Conservation (phyloP, 2,797 vertebrate genomes). For the Oryzias sinensis region DNA sequence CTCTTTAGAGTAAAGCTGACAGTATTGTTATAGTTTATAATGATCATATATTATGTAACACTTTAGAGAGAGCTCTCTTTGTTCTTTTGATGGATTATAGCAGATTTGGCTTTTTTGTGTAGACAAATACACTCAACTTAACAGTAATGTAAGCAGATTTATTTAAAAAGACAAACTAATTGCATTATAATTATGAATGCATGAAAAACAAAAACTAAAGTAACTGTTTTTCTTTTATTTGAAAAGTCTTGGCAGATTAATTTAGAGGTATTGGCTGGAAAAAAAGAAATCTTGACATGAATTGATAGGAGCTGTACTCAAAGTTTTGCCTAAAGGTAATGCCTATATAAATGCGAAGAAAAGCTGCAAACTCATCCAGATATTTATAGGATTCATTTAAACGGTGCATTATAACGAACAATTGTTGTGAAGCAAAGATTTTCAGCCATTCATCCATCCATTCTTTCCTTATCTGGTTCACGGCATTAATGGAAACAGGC, state of each 20-base stretch:
- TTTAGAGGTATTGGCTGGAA: constrained; percentile 3
- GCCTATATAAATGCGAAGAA: constrained; percentile 2
- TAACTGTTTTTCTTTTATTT: not conserved
- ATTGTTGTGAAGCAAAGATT: not conserved
- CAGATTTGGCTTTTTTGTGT: not conserved
- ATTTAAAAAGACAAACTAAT: not conserved
- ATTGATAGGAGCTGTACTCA: constrained; percentile 14
- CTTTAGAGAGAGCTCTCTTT: not conserved
- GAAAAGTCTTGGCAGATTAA: constrained; percentile 3
- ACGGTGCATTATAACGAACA: not conserved
- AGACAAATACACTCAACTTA: not conserved
- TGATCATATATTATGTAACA: constrained; percentile 17
- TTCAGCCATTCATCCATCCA: constrained; percentile 1
- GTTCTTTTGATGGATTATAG: not conserved
- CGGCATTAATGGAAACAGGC: not conserved
- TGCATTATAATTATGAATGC: too few species aligned
- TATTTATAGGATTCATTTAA: constrained; percentile 3
- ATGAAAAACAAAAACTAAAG: too few species aligned
- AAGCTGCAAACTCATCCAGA: not conserved
- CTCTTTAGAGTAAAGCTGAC: constrained; percentile 11
- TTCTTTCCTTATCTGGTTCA: constrained; percentile 9
- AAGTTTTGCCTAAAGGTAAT: constrained; percentile 2
- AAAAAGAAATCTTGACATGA: constrained; percentile 12
- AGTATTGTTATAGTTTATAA: constrained; percentile 17
- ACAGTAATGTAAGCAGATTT: not conserved